These are phyloP conservation scores for Sander vitreus DNA, from an alignment of 2,113 vertebrate species.

Conservation along the genomic window DNA sequence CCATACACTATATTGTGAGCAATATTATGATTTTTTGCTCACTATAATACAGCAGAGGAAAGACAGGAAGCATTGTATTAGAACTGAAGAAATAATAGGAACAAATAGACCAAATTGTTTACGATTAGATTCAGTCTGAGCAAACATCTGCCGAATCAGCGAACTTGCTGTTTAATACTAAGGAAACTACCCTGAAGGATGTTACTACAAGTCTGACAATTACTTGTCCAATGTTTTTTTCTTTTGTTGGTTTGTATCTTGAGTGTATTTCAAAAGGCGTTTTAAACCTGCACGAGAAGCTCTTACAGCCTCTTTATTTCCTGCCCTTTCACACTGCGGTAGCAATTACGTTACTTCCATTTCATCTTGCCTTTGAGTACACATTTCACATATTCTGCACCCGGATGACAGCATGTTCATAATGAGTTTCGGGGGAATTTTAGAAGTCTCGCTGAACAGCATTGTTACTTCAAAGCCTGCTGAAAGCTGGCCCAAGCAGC, in stretches of 20 bases:
- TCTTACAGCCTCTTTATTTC: slow-evolving; percentile 46
- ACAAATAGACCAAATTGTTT: background rate
- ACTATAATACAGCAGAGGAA: background rate
- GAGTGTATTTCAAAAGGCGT: slow-evolving; percentile 17
- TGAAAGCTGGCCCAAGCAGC: slow-evolving; percentile 34
- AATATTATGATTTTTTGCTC: background rate
- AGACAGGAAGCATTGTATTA: background rate
- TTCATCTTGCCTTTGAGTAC: slow-evolving; percentile 46
- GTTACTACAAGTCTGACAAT: slow-evolving; percentile 25
- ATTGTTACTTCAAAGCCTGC: slow-evolving; percentile 41
- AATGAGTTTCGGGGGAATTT: slow-evolving; percentile 50
- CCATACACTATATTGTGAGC: background rate
- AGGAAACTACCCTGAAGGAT: slow-evolving; percentile 4
- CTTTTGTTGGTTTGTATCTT: background rate
- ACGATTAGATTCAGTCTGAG: slow-evolving; percentile 5
- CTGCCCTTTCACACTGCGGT: slow-evolving; percentile 31
- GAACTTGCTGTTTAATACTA: background rate
- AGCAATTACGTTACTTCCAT: slow-evolving; percentile 50
- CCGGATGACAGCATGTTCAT: slow-evolving; percentile 56
- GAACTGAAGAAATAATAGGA: background rate
- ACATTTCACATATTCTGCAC: slow-evolving; percentile 36
- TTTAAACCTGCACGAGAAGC: slow-evolving; percentile 31
- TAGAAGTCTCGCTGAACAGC: slow-evolving; percentile 33
- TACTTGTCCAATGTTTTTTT: background rate
- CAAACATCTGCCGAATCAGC: slow-evolving; percentile 5